Conservation (phyloP, 2,888 invertebrate genomes). For the Platerodrilus igneus region DNA sequence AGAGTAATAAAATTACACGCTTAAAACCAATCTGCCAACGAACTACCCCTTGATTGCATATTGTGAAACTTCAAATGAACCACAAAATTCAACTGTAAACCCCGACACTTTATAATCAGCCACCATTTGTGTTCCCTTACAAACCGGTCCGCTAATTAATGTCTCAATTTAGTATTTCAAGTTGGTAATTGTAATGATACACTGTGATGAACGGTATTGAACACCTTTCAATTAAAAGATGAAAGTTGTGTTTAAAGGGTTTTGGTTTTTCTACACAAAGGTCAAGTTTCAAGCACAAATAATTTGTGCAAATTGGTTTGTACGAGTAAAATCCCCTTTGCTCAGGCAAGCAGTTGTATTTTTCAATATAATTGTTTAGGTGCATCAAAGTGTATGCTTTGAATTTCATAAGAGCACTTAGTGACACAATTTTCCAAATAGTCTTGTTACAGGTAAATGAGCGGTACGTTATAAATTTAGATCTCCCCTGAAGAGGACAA, state of each 20-base stretch:
- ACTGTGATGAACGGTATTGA: constrained; percentile 32
- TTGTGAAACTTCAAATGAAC: constrained; percentile 35
- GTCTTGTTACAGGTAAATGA: too few relatives aligned
- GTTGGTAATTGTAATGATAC: constrained; percentile 36
- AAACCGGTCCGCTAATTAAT: constrained; percentile 31
- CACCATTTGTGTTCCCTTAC: constrained; percentile 30
- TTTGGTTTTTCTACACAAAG: too few relatives aligned
- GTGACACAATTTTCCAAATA: too few relatives aligned
- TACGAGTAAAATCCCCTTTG: too few relatives aligned
- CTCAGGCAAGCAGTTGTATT: too few relatives aligned
- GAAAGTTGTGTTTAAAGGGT: neutral
- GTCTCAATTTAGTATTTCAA: constrained; percentile 35
- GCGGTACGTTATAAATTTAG: too few relatives aligned
- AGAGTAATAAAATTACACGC: constrained; percentile 30
- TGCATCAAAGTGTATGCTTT: too few relatives aligned
- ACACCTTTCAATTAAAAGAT: constrained; percentile 14
- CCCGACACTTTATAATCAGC: constrained; percentile 35
- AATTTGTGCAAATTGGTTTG: too few relatives aligned
- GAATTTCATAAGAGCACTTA: too few relatives aligned
- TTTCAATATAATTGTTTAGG: too few relatives aligned
- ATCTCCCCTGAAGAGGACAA: too few relatives aligned
- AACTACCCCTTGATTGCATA: constrained; percentile 34
- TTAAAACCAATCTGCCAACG: constrained; percentile 28
- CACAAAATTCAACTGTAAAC: constrained; percentile 34
- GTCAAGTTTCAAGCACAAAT: too few relatives aligned